Conservation (phyloP, 2,888 invertebrate species). For the Napeogenes inachia region DNA sequence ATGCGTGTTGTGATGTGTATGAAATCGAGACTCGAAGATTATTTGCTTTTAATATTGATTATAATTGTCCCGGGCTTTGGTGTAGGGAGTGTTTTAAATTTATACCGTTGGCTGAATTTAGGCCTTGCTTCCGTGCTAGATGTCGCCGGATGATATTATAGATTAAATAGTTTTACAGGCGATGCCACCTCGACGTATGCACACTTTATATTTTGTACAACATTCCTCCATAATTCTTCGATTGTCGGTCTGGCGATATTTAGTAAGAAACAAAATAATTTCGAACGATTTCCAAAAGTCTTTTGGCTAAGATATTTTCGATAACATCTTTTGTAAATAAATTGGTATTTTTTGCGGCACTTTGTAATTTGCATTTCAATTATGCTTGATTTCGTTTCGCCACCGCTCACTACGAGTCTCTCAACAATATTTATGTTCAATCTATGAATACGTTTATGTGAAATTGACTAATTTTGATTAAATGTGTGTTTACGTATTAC, state of each 20-base stretch:
- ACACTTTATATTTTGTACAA: constrained; percentile 1
- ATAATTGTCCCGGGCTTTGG: constrained; percentile 9
- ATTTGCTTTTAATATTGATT: too few relatives aligned
- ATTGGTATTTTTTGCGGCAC: constrained; percentile 57
- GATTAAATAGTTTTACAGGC: background rate
- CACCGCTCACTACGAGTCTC: constrained; percentile 28
- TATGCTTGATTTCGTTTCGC: constrained; percentile 45
- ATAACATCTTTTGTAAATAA: constrained; percentile 58
- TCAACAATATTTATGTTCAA: background rate
- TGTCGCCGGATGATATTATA: background rate
- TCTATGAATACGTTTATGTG: too few relatives aligned
- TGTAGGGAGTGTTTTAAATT: background rate
- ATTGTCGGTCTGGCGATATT: constrained; percentile 9
- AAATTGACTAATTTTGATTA: too few relatives aligned
- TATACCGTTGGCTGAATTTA: background rate
- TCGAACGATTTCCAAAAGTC: constrained; percentile 45
- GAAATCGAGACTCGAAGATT: constrained; percentile 24
- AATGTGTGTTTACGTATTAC: background rate
- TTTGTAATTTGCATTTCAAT: constrained; percentile 52
- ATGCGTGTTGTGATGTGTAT: constrained; percentile 22
- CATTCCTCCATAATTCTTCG: background rate
- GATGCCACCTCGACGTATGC: background rate
- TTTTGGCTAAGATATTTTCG: constrained; percentile 47
- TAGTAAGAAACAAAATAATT: constrained; percentile 7
- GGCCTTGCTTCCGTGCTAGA: background rate